These are phyloP conservation scores for Hesperia comma DNA, from an alignment of 2,888 invertebrate species.

Conservation along the genomic window DNA sequence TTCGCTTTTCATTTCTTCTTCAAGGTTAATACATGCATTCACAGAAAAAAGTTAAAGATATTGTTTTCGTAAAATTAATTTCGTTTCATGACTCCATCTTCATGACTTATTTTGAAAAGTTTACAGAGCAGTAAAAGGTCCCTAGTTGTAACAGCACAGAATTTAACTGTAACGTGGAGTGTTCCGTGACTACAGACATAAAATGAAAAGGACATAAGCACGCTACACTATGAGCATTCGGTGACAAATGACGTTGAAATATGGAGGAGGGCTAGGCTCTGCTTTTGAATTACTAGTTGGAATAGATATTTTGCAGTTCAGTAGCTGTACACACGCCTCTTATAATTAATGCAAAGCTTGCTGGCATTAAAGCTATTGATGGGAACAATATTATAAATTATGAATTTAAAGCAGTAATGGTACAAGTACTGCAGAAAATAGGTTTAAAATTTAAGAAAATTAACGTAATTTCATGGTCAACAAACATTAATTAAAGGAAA, in stretches of 20 bases:
- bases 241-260: constrained; percentile 7
- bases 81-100: no score
- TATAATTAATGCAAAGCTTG: not conserved
- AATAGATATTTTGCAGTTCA: not conserved
- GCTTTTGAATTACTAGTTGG: not conserved
- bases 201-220: constrained; percentile 8
- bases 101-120: not conserved
- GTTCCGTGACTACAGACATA: constrained; percentile 3
- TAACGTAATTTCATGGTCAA: no score
- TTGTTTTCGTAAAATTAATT: no score
- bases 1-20: no score
- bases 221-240: not conserved
- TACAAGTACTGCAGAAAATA: no score
- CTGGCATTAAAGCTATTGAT: not conserved
- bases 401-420: no score
- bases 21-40: no score
- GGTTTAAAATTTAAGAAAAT: no score
- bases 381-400: not conserved
- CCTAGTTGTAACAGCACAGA: not conserved
- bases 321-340: not conserved
- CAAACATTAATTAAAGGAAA: no score
- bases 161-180: not conserved
- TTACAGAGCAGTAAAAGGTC: not conserved
- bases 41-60: no score
- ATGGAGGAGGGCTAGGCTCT: not conserved